A percentile compares a stretch with the other conserved stretches of the same genome.
Conservation (phyloP, 1,140 invertebrate genomes). For the Pseudomyrmex sp. region DNA sequence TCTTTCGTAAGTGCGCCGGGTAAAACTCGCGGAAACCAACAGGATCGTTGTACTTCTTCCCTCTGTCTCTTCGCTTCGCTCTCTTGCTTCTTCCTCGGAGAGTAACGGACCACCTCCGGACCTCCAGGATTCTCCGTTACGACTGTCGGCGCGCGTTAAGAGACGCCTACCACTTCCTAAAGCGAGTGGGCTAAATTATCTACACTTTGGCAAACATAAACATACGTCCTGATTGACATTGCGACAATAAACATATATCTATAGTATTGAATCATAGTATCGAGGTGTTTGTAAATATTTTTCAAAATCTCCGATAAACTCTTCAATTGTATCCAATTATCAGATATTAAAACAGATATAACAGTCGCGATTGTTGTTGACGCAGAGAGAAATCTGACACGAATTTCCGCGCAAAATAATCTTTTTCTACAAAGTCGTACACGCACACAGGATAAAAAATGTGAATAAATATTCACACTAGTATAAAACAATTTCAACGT, state of each 20-base stretch:
- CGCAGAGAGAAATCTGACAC: too few relatives aligned
- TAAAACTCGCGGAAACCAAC: conserved; percentile 32
- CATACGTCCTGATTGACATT: neutral
- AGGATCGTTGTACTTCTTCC: conserved; percentile 22
- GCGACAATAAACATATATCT: neutral
- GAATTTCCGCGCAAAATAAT: neutral
- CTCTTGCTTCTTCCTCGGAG: conserved; percentile 23
- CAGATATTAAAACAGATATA: neutral
- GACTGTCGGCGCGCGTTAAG: conserved; percentile 24
- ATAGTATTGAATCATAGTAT: neutral
- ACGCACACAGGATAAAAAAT: too few relatives aligned
- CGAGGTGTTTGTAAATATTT: neutral
- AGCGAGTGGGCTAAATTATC: conserved; percentile 2
- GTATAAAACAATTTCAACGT: too few relatives aligned
- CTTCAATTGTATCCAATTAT: neutral
- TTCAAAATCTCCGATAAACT: neutral
- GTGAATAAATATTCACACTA: too few relatives aligned
- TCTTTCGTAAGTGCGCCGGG: conserved; percentile 24
- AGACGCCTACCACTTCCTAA: conserved; percentile 7
- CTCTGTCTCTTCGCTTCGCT: neutral
- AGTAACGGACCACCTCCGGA: conserved; percentile 55
- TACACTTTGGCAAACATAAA: neutral
- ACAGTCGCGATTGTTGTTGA: neutral
- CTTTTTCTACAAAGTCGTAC: neutral
- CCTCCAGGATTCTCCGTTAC: conserved; percentile 49